Conservation (phyloP, 1,140 invertebrate genomes). For the Anastrepha ludens region DNA sequence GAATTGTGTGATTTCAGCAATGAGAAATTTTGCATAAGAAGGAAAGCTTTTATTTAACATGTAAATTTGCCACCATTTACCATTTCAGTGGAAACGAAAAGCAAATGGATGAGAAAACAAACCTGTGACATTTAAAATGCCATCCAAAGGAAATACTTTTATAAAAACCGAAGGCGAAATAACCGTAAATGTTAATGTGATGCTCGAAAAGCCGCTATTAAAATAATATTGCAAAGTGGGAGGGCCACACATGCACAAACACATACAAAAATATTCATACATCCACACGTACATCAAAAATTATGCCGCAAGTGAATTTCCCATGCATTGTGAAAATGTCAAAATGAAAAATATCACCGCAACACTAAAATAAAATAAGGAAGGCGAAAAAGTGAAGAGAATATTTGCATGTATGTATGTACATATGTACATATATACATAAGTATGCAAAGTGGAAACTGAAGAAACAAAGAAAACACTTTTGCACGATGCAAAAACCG, state of each 20-base stretch:
- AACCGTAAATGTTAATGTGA: slow-evolving; percentile 32
- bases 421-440: neutral
- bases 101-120: slow-evolving; percentile 12
- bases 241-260: neutral
- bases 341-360: neutral
- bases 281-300: neutral
- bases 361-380: neutral
- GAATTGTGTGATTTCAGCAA: slow-evolving; percentile 16
- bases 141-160: slow-evolving; percentile 11
- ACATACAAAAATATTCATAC: neutral
- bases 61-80: neutral
- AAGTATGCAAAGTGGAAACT: slow-evolving; percentile 47
- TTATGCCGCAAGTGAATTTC: neutral
- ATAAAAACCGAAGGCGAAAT: neutral
- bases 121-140: slow-evolving; percentile 15
- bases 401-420: too few relatives aligned
- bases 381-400: neutral
- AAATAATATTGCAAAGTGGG: slow-evolving; percentile 8
- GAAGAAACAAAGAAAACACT: slow-evolving; percentile 48
- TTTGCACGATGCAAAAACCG: slow-evolving; percentile 20
- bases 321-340: neutral
- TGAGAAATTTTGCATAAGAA: slow-evolving; percentile 1
- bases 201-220: slow-evolving; percentile 34
- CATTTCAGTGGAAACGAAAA: neutral
- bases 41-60: neutral